Percentiles rank a stretch among this genome's conserved stretches.
These are phyloP conservation scores for Halisarca cf. caerulea DNA, from an alignment of 37 sponge, comb jelly and placozoan genomes.

Conservation along the genomic window DNA sequence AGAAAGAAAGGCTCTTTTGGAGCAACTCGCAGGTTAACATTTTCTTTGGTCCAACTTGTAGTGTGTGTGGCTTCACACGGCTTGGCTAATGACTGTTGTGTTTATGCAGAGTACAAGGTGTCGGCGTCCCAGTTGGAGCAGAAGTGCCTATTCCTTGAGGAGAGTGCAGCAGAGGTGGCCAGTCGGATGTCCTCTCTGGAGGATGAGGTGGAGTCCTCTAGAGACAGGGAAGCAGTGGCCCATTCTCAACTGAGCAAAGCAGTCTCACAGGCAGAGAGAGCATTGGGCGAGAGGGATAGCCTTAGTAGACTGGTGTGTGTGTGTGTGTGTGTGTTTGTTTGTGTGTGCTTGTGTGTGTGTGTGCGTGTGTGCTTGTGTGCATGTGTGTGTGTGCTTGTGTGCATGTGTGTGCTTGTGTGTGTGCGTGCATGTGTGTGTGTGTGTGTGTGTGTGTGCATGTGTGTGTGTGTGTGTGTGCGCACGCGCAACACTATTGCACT, in stretches of 20 bases:
- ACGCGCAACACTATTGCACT: too few species aligned
- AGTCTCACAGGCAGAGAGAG: slow-evolving; percentile 46
- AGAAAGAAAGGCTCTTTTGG: slow-evolving; percentile 41
- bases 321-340: neutral
- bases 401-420: neutral
- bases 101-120: slow-evolving; percentile 36
- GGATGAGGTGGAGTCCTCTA: slow-evolving; percentile 47
- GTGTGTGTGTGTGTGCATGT: neutral
- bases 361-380: too few species aligned
- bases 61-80: neutral
- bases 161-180: slow-evolving; percentile 11
- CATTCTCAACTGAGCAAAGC: slow-evolving; percentile 43
- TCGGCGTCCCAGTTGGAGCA: slow-evolving; percentile 39
- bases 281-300: slow-evolving; percentile 56
- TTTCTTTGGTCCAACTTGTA: neutral
- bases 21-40: slow-evolving; percentile 44
- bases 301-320: slow-evolving; percentile 48
- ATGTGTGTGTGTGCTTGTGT: neutral
- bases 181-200: slow-evolving; percentile 28
- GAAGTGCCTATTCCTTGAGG: slow-evolving; percentile 29
- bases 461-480: neutral
- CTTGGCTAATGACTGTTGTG: too few species aligned
- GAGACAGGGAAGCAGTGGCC: slow-evolving; percentile 37
- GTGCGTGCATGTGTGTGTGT: slow-evolving; percentile 9
- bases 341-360: neutral